phyloP scores from a whole-genome alignment of 1,140 invertebrate species.

The Pararge aegeria region DNA sequence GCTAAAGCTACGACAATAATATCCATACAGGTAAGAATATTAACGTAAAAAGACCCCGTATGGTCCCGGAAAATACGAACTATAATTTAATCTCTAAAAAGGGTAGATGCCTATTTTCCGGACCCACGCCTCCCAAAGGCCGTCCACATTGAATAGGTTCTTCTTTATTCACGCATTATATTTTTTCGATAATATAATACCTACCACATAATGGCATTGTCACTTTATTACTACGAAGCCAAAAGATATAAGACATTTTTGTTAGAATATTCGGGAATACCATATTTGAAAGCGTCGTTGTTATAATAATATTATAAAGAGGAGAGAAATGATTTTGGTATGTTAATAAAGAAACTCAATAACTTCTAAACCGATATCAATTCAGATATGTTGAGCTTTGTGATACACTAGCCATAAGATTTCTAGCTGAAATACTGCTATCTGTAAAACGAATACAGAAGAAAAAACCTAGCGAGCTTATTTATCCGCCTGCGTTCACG shows the following conservation, averaged over 20 bases:
- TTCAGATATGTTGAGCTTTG: too few relatives aligned
- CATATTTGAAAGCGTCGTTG: background rate
- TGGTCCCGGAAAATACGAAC: constrained; percentile 55
- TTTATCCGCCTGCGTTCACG: too few relatives aligned
- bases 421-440: too few relatives aligned
- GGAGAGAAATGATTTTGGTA: background rate
- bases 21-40: constrained; percentile 18
- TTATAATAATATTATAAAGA: background rate
- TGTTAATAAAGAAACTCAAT: too few relatives aligned
- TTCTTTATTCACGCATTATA: constrained; percentile 61
- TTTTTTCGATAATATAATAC: constrained; percentile 29
- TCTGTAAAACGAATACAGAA: too few relatives aligned
- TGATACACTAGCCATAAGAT: too few relatives aligned
- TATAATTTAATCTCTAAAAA: constrained; percentile 64
- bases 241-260: constrained; percentile 4
- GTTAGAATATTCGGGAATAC: background rate
- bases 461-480: too few relatives aligned
- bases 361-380: too few relatives aligned
- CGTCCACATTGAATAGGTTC: constrained; percentile 58
- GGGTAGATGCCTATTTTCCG: constrained; percentile 65
- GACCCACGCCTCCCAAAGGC: constrained; percentile 49
- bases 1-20: background rate
- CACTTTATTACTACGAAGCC: constrained; percentile 28
- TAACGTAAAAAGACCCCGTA: constrained; percentile 33
- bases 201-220: constrained; percentile 30